These are phyloP conservation scores for Danio kyathit DNA, from an alignment of 2,797 vertebrate species.

Conservation along the genomic window DNA sequence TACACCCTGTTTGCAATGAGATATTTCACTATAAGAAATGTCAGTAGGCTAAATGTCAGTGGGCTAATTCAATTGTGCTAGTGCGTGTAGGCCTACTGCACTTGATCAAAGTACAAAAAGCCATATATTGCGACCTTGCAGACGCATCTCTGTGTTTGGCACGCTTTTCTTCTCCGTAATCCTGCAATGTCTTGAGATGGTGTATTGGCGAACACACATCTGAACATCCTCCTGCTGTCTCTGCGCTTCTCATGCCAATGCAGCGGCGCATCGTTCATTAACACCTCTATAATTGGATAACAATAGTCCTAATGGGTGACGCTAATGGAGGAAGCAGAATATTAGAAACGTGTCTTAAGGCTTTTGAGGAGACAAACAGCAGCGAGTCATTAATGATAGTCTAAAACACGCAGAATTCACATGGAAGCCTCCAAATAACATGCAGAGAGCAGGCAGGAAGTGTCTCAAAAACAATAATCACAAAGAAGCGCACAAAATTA, in stretches of 20 bases:
- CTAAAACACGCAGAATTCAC: not conserved
- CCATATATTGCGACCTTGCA: not conserved
- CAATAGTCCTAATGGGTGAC: constrained; percentile 75
- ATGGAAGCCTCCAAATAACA: not conserved
- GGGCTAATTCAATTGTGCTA: no score
- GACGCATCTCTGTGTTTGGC: constrained; percentile 1
- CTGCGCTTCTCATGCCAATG: constrained; percentile 64
- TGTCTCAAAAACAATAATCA: not conserved
- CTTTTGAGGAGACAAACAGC: constrained; percentile 19
- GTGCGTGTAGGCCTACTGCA: not conserved
- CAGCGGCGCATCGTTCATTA: constrained; percentile 72
- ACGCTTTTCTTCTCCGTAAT: constrained; percentile 44
- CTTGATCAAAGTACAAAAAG: not conserved
- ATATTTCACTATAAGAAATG: not conserved
- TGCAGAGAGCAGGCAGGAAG: not conserved
- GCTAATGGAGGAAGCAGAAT: constrained; percentile 78
- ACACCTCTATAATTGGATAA: constrained; percentile 81
- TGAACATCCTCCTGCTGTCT: constrained; percentile 62
- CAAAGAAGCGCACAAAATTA: not conserved
- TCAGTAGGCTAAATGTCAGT: not conserved
- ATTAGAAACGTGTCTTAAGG: constrained; percentile 57
- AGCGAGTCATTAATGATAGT: constrained; percentile 4
- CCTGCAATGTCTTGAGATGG: constrained; percentile 23
- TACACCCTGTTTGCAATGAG: not conserved
- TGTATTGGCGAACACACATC: constrained; percentile 55